phyloP scores from a whole-genome alignment of 2,888 invertebrate genomes.

The Coelinius sp. region DNA sequence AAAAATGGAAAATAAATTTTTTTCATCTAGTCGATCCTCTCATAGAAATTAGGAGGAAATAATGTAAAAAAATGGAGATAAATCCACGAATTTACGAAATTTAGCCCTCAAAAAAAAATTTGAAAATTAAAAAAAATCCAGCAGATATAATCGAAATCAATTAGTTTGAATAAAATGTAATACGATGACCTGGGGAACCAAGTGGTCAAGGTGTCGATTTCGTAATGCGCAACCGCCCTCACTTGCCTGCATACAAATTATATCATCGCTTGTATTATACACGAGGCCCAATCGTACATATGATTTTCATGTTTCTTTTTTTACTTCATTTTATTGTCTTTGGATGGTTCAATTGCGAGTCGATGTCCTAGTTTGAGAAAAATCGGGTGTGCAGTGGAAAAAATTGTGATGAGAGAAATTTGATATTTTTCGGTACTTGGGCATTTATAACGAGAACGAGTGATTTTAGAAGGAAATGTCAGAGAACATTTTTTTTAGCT shows the following conservation, averaged over 20 bases:
- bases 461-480: no score
- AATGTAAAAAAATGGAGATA: no score
- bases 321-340: slow-evolving; percentile 24
- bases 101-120: no score
- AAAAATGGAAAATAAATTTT: no score
- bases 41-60: no score
- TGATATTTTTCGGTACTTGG: no score
- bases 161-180: slow-evolving; percentile 42
- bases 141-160: slow-evolving; percentile 25
- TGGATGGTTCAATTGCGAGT: slow-evolving; percentile 36
- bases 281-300: neutral
- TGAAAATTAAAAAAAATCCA: neutral
- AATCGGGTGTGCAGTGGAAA: no score
- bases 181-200: slow-evolving; percentile 56
- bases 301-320: slow-evolving; percentile 17
- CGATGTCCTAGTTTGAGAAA: slow-evolving; percentile 43
- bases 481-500: no score
- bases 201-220: slow-evolving; percentile 67
- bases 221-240: slow-evolving; percentile 57
- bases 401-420: no score
- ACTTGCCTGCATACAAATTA: slow-evolving; percentile 62
- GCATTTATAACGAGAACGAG: no score
- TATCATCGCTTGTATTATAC: slow-evolving; percentile 20
- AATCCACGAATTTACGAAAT: no score
- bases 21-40: no score